Conservation (phyloP, 2,888 invertebrate species). For the Leptopilina syphax region DNA sequence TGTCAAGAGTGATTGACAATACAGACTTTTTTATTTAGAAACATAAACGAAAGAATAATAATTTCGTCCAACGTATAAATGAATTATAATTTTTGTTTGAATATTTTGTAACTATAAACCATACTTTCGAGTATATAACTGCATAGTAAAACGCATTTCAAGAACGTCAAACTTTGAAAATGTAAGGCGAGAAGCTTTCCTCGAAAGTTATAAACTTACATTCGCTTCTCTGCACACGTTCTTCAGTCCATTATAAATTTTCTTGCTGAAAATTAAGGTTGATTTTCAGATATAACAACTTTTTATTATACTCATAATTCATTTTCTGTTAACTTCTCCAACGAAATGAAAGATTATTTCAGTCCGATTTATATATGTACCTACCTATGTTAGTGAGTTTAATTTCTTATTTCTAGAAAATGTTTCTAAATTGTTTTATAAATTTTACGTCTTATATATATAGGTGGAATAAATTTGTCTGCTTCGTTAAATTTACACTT, state of each 20-base stretch:
- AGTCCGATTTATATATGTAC: background rate
- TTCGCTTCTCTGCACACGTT: conserved; percentile 33
- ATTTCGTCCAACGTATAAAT: background rate
- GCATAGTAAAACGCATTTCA: background rate
- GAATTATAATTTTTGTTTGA: conserved; percentile 10
- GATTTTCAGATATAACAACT: conserved; percentile 24
- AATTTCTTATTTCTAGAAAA: background rate
- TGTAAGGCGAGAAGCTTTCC: conserved; percentile 38
- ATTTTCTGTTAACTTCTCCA: background rate
- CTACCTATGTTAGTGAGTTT: no score
- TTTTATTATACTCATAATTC: conserved; percentile 14
- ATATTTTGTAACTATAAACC: conserved; percentile 23
- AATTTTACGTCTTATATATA: background rate
- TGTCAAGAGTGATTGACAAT: no score
- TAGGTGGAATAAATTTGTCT: background rate
- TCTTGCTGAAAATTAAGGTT: conserved; percentile 24
- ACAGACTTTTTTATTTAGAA: no score
- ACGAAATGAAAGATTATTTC: background rate
- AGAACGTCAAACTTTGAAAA: conserved; percentile 36
- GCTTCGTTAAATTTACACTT: background rate
- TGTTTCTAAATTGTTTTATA: background rate
- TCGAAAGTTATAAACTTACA: conserved; percentile 32
- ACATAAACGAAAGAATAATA: background rate
- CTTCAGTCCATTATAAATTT: conserved; percentile 28
- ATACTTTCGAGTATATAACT: background rate